A percentile compares a stretch with the other conserved stretches of the same genome.
phyloP scores from a whole-genome alignment of 2,888 invertebrate genomes.

The Rotaria macrura region DNA sequence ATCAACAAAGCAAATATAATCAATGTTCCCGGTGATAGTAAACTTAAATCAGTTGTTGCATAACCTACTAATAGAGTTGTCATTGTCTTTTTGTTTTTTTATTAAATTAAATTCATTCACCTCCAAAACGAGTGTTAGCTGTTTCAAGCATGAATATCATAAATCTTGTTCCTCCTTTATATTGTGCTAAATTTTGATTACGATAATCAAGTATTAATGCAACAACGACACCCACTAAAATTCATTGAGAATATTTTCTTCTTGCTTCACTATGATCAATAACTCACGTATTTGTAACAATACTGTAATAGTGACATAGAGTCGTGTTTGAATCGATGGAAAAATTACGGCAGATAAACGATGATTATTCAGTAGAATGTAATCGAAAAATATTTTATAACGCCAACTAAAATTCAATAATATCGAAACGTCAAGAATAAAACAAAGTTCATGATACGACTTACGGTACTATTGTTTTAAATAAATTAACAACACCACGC shows the following conservation, averaged over 20 bases:
- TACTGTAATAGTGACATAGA: constrained; percentile 6
- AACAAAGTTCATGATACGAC: not conserved
- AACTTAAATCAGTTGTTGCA: not conserved
- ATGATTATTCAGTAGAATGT: constrained; percentile 13
- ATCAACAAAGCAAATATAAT: not conserved
- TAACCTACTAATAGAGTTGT: not conserved
- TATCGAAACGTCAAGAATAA: not conserved
- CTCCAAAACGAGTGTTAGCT: not conserved
- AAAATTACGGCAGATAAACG: not conserved
- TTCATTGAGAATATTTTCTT: not conserved
- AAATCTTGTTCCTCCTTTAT: not conserved
- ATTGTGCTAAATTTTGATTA: not conserved
- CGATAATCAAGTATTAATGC: not conserved
- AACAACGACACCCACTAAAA: not conserved
- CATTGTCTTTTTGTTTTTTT: not conserved
- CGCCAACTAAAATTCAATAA: constrained; percentile 13
- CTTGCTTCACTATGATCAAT: not conserved
- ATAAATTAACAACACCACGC: not conserved
- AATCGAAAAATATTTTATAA: constrained; percentile 6
- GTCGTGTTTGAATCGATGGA: constrained; percentile 1
- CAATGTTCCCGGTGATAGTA: not conserved
- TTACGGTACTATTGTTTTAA: not conserved
- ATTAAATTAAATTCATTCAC: not conserved
- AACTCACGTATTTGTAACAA: constrained; percentile 3
- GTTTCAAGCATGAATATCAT: constrained; percentile 19